Base-by-base conservation (phyloP, 2,113 vertebrate species). In the Oplegnathus fasciatus region DNA sequence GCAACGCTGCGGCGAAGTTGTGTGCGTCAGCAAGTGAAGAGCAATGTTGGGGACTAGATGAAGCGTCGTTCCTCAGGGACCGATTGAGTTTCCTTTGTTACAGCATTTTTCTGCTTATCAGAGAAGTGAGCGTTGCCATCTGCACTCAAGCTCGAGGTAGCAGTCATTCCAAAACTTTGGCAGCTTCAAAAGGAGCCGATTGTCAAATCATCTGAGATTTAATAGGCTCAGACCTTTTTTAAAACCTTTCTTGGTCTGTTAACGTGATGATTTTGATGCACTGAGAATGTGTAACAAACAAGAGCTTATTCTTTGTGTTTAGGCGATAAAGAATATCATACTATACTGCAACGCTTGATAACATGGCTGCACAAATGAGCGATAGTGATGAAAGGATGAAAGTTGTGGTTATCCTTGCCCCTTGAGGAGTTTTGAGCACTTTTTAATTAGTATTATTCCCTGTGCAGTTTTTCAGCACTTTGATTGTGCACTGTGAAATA, bases 361-460 rank as follows among this genome's bases (percentile, higher is more conserved):
- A 34, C 58, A 34, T 52, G 24, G 62, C 46, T 28, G 30, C 9
- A 57, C 46, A 48, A 52, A 57, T n/a, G 58, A 72, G 81, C 1
- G n/a, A 52, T 34, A 54, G 52, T 15, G 79, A 84, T 84, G 87
- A 88, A 84, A 89, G 87, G 83, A 84, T 83, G 83, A 78, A 83
- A 87, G 84, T 80, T 78, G 68, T 52, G 46, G 75, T 85, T 86
- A 60, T 88, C 68, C 28, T 82, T 15, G 50, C 67, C 89, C n/a
- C 77, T 70, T 32, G 34, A 88, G 84, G 90, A 84, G 55, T 82
- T 91, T 72, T 69, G 78, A 78, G 82, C 64, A 26, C 71, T 92
- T 92, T 91, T 86, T 91, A 92, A 94, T 92, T 88, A 91, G 90
- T 30, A 83, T 89, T 91, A 92, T 93, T 92, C 89, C 89, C 88